A percentile compares a stretch with the other conserved stretches of the same genome.
phyloP scores from a whole-genome alignment of 2,797 vertebrate genomes.

The Pipistrellus pipistrellus region DNA sequence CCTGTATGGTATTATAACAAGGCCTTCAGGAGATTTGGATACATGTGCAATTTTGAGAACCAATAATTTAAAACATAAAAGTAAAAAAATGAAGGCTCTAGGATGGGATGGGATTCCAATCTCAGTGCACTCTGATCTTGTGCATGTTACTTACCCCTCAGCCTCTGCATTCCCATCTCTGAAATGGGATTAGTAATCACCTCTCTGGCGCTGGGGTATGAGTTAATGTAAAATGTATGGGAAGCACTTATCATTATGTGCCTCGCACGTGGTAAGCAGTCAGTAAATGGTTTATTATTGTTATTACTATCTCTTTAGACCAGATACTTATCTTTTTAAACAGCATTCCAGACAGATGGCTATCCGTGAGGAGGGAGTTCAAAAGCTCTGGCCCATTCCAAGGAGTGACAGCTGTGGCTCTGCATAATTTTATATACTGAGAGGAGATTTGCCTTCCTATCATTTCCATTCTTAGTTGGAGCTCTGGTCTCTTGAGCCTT shows the following conservation, averaged over 20 bases:
- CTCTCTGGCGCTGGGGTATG: not conserved
- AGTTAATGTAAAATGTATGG: accelerated
- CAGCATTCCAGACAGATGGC: not conserved
- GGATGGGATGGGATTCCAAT: not conserved
- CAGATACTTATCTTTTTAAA: conserved; percentile 25
- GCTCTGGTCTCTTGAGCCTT: not conserved
- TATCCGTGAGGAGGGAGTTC: not conserved
- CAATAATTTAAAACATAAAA: not conserved
- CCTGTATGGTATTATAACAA: not conserved
- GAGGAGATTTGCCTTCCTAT: not conserved
- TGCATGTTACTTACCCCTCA: not conserved
- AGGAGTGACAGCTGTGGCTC: not conserved
- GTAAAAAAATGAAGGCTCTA: not conserved
- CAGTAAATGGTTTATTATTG: not conserved
- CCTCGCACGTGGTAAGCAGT: not conserved
- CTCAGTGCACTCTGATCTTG: not conserved
- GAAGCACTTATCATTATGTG: not conserved
- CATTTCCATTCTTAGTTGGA: not conserved
- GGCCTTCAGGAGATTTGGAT: not conserved
- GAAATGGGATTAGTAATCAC: not conserved
- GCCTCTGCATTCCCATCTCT: not conserved
- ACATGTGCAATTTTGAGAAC: not conserved
- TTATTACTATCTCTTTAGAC: not conserved
- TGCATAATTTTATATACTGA: not conserved
- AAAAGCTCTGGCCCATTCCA: not conserved